Evolutionary conservation across 2,888 invertebrate genomes (phyloP), one percentile per base, ranked within the genome.

Genomic region (Heliconius charithonia): DNA sequence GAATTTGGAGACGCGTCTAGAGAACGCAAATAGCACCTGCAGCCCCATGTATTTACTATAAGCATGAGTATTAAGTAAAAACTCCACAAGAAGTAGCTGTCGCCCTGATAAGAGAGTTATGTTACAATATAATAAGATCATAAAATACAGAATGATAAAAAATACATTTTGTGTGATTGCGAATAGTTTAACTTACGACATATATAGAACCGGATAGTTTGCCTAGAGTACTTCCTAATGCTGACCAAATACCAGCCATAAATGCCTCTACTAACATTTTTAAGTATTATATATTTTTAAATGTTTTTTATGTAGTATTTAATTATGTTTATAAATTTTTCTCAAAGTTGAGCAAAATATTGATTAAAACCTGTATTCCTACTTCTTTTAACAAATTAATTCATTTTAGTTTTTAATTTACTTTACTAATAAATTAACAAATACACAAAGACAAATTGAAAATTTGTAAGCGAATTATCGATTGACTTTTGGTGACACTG

Each of bases 211-310:
- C 96, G 73, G 96, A 95, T 82, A 97, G 87, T 93, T 97, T 97
- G 59, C 96, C 97, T 74, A 96, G 93, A 65, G 96, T 91, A 87
- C 97, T 96, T 63, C 96, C 97, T 78, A 94, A 86, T 56, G 96
- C 95, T 32, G 96, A 96, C 92, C 96, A 96, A 83, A 95, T 85
- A 66, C 97, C 97, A 56, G 96, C 95, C 82, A 95, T 85, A 82
- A 96, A 91, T 4, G 96, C 96, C 88, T 94, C 93, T 81, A 88
- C 86, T 79, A 91, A 87, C 93, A 93, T 93, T 82, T 80, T 88
- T 74, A 66, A 13, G 27, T 29, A 73, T 51, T 51, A 51, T 51
- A 51, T 51, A 51, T 22, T 51, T 51, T 51, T 51, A 51, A 51
- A 51, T 65, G 19, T 32, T 16, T 51, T 16, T 56, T 16, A 6